Conservation (phyloP, 2,888 invertebrate genomes). For the Tachina grossa region DNA sequence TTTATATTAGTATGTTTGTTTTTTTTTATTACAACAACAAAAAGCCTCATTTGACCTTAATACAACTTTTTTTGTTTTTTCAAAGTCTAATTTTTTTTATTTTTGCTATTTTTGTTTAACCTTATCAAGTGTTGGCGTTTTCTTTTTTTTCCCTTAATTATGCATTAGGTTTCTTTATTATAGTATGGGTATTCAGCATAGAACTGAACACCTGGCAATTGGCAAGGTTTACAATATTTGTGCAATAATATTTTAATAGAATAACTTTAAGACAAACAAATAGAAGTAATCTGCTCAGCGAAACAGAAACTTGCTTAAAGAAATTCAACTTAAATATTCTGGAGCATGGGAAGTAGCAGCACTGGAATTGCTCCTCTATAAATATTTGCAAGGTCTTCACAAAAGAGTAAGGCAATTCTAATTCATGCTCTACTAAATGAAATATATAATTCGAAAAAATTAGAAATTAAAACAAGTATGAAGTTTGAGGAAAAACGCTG, state of each 20-base stretch:
- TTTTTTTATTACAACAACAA: conserved; percentile 10
- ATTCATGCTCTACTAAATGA: too few species aligned
- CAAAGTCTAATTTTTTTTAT: conserved; percentile 1
- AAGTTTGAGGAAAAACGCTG: too few species aligned
- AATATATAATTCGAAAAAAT: too few species aligned
- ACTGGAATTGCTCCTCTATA: too few species aligned
- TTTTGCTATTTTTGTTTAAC: background rate
- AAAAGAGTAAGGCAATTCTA: too few species aligned
- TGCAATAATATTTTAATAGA: too few species aligned
- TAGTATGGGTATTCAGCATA: conserved; percentile 21
- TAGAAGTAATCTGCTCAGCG: too few species aligned
- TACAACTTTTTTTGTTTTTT: conserved; percentile 40
- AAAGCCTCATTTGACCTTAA: conserved; percentile 56
- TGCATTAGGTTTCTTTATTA: background rate
- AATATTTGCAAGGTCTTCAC: too few species aligned
- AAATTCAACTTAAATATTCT: too few species aligned
- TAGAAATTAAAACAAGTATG: too few species aligned
- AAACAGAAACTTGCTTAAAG: too few species aligned
- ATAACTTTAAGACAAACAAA: background rate
- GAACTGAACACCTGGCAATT: background rate
- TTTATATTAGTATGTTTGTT: conserved; percentile 5
- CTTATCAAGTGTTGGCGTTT: conserved; percentile 47
- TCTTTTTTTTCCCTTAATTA: conserved; percentile 1
- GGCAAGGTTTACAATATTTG: background rate
- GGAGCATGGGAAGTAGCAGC: too few species aligned